Conservation (phyloP, 1,140 invertebrate species). For the Elymnias hypermnestra region DNA sequence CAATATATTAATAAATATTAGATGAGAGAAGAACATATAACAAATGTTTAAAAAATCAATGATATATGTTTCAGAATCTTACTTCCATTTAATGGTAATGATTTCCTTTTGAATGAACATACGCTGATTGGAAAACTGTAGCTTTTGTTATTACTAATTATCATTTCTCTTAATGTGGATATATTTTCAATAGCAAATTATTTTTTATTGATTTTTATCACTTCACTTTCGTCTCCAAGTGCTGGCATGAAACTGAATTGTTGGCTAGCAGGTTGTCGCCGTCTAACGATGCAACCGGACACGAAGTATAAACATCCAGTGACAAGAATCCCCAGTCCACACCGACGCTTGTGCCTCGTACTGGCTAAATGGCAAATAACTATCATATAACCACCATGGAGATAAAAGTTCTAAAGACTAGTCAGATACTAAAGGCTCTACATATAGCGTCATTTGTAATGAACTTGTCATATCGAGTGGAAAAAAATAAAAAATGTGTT, state of each 20-base stretch:
- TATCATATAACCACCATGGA: constrained; percentile 28
- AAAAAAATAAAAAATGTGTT: too few species aligned
- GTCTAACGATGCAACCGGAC: constrained; percentile 60
- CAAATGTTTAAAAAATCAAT: too few species aligned
- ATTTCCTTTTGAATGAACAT: too few species aligned
- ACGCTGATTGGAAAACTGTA: not conserved
- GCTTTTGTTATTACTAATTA: too few species aligned
- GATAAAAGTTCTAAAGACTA: constrained; percentile 10
- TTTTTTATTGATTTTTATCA: constrained; percentile 11
- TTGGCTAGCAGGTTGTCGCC: constrained; percentile 32
- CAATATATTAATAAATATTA: too few species aligned
- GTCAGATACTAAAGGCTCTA: not conserved
- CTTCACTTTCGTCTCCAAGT: constrained; percentile 48
- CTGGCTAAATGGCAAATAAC: constrained; percentile 29
- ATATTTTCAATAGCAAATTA: too few species aligned
- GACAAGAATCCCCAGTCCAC: constrained; percentile 43
- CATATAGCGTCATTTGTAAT: too few species aligned
- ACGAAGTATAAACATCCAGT: constrained; percentile 63
- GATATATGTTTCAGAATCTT: too few species aligned
- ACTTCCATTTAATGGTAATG: too few species aligned
- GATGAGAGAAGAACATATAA: too few species aligned
- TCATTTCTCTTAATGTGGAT: too few species aligned
- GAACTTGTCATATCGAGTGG: too few species aligned
- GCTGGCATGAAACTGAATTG: constrained; percentile 46
- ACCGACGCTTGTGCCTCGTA: constrained; percentile 15